Conservation (phyloP, 92 coral and sea anemone species). For the Phenganax subtilis region DNA sequence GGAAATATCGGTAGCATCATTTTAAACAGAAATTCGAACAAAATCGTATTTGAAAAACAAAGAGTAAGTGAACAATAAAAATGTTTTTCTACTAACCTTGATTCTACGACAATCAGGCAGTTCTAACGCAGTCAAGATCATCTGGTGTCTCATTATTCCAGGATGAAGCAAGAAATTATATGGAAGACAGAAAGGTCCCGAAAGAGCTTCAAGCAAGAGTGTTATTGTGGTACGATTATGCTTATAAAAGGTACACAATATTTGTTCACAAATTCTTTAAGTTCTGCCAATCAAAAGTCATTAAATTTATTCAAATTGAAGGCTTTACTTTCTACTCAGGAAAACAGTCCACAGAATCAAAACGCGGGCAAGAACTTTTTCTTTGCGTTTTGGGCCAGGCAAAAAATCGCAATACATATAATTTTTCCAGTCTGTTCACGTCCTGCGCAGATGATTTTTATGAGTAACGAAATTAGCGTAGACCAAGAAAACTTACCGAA, state of each 20-base stretch:
- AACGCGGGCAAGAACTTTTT: no score
- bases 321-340: no score
- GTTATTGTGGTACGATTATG: constrained; percentile 95
- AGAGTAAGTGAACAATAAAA: constrained; percentile 52
- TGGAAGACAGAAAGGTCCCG: constrained; percentile 88
- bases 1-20: constrained; percentile 91
- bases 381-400: no score
- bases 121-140: no score
- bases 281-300: no score
- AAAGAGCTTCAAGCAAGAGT: constrained; percentile 84
- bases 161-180: constrained; percentile 87
- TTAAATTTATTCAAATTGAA: no score
- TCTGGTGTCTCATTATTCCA: constrained; percentile 13
- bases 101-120: no score
- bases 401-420: no score
- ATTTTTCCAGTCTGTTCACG: no score
- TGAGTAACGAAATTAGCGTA: background rate
- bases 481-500: background rate
- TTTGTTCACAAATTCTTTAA: background rate
- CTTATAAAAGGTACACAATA: constrained; percentile 72
- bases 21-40: constrained; percentile 80
- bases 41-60: constrained; percentile 86
- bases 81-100: background rate
- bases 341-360: no score
- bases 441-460: background rate